phyloP scores from a whole-genome alignment of 2,888 invertebrate genomes.

The Cantharis rufa region DNA sequence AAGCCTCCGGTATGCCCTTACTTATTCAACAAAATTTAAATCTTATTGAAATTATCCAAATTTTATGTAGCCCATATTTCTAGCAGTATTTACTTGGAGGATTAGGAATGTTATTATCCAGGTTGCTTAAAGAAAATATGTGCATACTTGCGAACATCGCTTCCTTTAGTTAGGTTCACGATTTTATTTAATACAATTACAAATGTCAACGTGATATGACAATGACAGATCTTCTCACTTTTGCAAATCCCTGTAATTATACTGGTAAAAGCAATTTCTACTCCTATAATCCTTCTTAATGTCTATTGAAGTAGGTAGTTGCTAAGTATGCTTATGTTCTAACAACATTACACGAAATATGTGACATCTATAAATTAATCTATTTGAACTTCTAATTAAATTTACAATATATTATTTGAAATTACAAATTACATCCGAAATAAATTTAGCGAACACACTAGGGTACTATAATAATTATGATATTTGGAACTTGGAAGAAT shows the following conservation, averaged over 20 bases:
- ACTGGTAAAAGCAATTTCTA: constrained; percentile 18
- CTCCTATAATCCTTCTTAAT: constrained; percentile 18
- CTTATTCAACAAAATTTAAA: too few species aligned
- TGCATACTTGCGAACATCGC: neutral
- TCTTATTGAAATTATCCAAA: too few species aligned
- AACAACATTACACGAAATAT: constrained; percentile 21
- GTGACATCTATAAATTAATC: constrained; percentile 30
- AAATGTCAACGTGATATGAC: constrained; percentile 29
- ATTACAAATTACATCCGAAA: constrained; percentile 24
- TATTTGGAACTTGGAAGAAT: neutral
- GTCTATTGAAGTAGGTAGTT: constrained; percentile 18
- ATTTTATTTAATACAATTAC: constrained; percentile 19
- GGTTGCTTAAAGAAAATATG: neutral
- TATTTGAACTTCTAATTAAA: constrained; percentile 38
- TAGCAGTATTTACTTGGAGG: too few species aligned
- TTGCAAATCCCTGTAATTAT: constrained; percentile 26
- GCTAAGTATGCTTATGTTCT: constrained; percentile 16
- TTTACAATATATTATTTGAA: constrained; percentile 36
- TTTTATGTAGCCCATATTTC: too few species aligned
- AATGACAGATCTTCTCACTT: constrained; percentile 27
- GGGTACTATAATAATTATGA: neutral
- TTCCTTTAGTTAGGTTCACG: neutral
- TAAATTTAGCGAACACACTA: neutral
- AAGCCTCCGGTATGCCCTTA: too few species aligned
- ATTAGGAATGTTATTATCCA: neutral